A percentile compares a stretch with the other conserved stretches of the same genome.
Conservation (phyloP, 2,797 vertebrate species). For the Echeneis naucrates region DNA sequence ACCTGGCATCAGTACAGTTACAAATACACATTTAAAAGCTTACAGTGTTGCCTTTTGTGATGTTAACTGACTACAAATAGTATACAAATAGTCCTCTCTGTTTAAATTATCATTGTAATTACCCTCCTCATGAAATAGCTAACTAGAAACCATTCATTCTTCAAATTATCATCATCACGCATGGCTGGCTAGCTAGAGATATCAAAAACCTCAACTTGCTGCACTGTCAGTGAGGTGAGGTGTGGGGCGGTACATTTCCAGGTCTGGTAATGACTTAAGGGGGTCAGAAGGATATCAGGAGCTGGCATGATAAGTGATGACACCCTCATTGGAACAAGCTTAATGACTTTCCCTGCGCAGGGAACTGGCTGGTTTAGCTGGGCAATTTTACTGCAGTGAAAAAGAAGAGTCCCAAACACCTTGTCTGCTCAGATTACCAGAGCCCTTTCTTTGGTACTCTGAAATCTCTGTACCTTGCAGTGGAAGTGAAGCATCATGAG, state of each 20-base stretch:
- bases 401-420: constrained; percentile 50
- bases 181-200: constrained; percentile 54
- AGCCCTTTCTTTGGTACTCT: constrained; percentile 14
- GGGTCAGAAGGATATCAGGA: constrained; percentile 77
- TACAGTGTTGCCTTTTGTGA: constrained; percentile 38
- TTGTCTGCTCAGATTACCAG: constrained; percentile 30
- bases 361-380: constrained; percentile 47
- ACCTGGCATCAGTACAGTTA: constrained; percentile 22
- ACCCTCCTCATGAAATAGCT: constrained; percentile 53
- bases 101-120: constrained; percentile 63
- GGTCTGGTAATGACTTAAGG: constrained; percentile 74
- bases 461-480: constrained; percentile 18
- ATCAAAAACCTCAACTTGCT: constrained; percentile 57
- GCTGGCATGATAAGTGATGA: constrained; percentile 76
- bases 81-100: constrained; percentile 45
- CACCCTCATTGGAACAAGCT: constrained; percentile 69
- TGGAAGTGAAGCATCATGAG: constrained; percentile 8
- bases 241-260: constrained; percentile 60
- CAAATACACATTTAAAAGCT: constrained; percentile 25
- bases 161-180: constrained; percentile 63
- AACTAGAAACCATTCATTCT: constrained; percentile 54
- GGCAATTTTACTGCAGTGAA: constrained; percentile 64
- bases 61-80: constrained; percentile 49
- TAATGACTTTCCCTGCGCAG: constrained; percentile 72
- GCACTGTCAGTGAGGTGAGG: constrained; percentile 49